phyloP scores from a whole-genome alignment of 2,797 vertebrate genomes.

The Molothrus ater region DNA sequence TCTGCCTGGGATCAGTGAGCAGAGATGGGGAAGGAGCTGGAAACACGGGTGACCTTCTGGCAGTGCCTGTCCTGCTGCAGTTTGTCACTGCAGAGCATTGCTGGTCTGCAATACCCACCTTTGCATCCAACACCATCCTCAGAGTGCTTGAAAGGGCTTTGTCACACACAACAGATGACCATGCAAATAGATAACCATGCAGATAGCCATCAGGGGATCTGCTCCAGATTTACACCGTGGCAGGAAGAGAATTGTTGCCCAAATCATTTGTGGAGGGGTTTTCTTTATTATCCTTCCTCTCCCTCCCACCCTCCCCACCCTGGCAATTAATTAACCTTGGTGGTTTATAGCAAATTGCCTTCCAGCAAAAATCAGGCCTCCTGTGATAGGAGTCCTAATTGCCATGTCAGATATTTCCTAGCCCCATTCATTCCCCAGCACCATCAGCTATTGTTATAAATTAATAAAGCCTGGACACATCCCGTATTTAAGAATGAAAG shows the following conservation, averaged over 20 bases:
- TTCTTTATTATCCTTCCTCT: fast-evolving
- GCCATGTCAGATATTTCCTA: constrained; percentile 31
- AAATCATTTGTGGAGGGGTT: not conserved
- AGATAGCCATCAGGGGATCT: not conserved
- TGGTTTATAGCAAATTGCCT: constrained; percentile 21
- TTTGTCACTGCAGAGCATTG: not conserved
- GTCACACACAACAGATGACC: fast-evolving
- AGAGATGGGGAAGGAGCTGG: not conserved
- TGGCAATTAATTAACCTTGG: not conserved
- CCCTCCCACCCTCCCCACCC: fast-evolving
- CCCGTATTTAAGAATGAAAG: constrained; percentile 13
- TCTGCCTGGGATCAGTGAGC: constrained; percentile 15
- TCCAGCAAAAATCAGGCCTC: not conserved
- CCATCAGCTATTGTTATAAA: constrained; percentile 44
- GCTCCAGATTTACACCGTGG: not conserved
- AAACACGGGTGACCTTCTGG: not conserved
- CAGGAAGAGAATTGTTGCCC: not conserved
- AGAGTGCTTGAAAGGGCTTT: fast-evolving
- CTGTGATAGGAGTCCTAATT: not conserved
- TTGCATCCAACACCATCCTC: not conserved
- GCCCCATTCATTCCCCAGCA: constrained; percentile 28
- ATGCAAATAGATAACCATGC: too few relatives aligned
- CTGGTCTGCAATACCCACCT: not conserved
- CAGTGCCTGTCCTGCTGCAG: not conserved
- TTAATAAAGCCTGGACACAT: constrained; percentile 37